phyloP scores from a whole-genome alignment of 1,140 invertebrate species.

The Rhizoglyphus robini region DNA sequence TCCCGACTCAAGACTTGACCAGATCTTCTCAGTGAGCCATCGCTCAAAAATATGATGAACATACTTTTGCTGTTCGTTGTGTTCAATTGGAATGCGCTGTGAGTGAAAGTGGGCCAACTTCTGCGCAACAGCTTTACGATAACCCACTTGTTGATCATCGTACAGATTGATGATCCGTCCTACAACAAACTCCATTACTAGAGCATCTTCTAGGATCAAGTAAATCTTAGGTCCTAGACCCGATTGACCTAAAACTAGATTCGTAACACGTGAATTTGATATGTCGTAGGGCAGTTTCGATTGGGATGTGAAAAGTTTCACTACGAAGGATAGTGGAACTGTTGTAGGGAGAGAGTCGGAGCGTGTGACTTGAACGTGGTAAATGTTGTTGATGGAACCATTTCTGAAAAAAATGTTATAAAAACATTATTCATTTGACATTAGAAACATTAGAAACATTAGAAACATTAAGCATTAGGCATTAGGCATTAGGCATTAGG shows the following conservation, averaged over 20 bases:
- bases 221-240: not conserved
- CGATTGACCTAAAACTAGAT: not conserved
- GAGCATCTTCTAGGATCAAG: not conserved
- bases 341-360: too few relatives aligned
- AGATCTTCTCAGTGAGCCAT: too few relatives aligned
- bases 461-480: too few relatives aligned
- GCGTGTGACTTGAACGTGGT: too few relatives aligned
- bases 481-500: too few relatives aligned
- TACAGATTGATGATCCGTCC: not conserved
- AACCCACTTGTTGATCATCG: not conserved
- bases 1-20: too few relatives aligned
- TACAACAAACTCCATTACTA: not conserved
- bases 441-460: too few relatives aligned
- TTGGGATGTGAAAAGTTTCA: too few relatives aligned
- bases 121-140: not conserved
- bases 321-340: too few relatives aligned
- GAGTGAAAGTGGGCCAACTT: not conserved
- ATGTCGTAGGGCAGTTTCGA: not conserved
- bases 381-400: too few relatives aligned
- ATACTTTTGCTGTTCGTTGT: not conserved
- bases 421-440: too few relatives aligned
- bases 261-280: not conserved
- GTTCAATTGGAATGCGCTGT: not conserved
- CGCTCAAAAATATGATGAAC: not conserved
- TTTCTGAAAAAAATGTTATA: too few relatives aligned